Evolutionary conservation across 1,140 invertebrate genomes (phyloP).

Genomic region (Drosophila bocki): DNA sequence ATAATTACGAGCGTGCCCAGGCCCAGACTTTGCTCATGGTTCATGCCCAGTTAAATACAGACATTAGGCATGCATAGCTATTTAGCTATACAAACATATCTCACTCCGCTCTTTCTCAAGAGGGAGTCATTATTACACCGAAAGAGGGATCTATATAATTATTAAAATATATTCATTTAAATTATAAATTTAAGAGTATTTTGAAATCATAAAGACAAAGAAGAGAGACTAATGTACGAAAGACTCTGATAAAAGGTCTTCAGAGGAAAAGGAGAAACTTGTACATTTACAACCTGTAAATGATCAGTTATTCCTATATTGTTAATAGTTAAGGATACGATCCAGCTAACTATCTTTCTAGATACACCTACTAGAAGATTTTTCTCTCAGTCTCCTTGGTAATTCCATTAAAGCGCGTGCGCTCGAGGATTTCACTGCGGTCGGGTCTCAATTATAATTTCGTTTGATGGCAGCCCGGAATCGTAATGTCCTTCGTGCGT

Average conservation of each 20-base stretch:
- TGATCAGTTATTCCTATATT: too few relatives aligned
- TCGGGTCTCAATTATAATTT: conserved; percentile 75
- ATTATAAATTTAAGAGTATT: neutral
- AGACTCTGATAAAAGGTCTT: neutral
- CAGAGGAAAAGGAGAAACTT: too few relatives aligned
- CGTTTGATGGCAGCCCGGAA: conserved; percentile 46
- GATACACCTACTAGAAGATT: too few relatives aligned
- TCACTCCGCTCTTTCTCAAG: neutral
- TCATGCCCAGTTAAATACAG: conserved; percentile 78
- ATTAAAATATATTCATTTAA: neutral
- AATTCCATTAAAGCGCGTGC: conserved; percentile 69
- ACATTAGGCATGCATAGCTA: conserved; percentile 79
- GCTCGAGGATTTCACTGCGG: conserved; percentile 64
- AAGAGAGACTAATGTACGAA: neutral
- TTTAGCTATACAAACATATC: conserved; percentile 57
- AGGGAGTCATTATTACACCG: conserved; percentile 14
- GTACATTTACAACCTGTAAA: too few relatives aligned
- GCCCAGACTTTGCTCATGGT: conserved; percentile 46
- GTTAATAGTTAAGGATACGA: neutral
- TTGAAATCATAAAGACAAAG: neutral
- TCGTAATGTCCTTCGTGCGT: conserved; percentile 58
- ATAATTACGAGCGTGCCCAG: conserved; percentile 69
- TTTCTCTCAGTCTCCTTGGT: conserved; percentile 14
- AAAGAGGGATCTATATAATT: neutral
- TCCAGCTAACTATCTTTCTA: neutral